Evolutionary conservation across 2,797 vertebrate species (phyloP).

Genomic region (Chaetodon trifasciatus): DNA sequence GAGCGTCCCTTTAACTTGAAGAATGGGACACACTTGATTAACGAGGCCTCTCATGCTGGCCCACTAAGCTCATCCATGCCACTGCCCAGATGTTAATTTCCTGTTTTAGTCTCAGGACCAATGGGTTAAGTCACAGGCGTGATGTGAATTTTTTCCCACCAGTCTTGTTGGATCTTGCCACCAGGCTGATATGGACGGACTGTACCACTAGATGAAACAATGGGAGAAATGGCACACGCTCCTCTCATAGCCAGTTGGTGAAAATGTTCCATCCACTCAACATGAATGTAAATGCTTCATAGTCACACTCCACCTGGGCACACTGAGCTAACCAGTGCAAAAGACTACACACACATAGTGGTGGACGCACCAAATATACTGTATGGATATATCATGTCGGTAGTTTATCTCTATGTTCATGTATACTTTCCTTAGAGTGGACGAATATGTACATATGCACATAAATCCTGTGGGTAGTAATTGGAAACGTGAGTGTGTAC

Average conservation of each 20-base stretch:
- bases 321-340: slow-evolving; percentile 19
- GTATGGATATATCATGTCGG: slow-evolving; percentile 6
- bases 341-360: slow-evolving; percentile 9
- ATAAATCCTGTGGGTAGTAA: slow-evolving; percentile 31
- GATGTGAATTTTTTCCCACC: not conserved
- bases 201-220: slow-evolving; percentile 6
- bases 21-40: not conserved
- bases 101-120: not conserved
- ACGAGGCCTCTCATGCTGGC: not conserved
- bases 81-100: not conserved
- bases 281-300: slow-evolving; percentile 12
- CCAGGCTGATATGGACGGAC: not conserved
- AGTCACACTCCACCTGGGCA: slow-evolving; percentile 26
- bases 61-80: not conserved
- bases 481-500: slow-evolving; percentile 26
- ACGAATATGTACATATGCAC: slow-evolving; percentile 24
- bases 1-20: not conserved
- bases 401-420: slow-evolving; percentile 12
- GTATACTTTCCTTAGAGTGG: slow-evolving; percentile 11
- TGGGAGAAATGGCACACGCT: not conserved
- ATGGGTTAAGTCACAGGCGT: not conserved
- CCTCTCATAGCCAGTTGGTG: slow-evolving; percentile 2
- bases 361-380: slow-evolving; percentile 27
- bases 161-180: slow-evolving; percentile 2
- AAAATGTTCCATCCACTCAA: slow-evolving; percentile 17